phyloP scores from a whole-genome alignment of 2,113 vertebrate genomes.

The Cochlearius cochlearius region DNA sequence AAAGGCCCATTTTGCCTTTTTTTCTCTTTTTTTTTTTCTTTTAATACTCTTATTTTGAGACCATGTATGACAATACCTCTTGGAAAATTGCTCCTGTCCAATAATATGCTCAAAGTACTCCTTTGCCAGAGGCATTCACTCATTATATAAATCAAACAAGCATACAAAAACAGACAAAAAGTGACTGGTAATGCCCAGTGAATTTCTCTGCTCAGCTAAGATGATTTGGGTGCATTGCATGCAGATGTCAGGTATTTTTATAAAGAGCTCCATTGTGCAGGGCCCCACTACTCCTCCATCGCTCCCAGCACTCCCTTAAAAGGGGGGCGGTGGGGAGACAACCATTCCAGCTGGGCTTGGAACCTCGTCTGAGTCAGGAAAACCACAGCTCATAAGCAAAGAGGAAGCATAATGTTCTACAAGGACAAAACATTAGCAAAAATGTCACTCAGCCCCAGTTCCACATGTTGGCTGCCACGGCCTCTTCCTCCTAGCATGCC shows the following conservation, averaged over 20 bases:
- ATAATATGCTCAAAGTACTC: conserved; percentile 66
- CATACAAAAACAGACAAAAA: conserved; percentile 70
- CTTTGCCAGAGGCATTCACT: conserved; percentile 77
- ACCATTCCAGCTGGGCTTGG: conserved; percentile 97
- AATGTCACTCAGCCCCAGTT: conserved; percentile 97
- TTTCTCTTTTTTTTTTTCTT: neutral
- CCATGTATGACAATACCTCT: conserved; percentile 69
- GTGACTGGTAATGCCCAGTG: conserved; percentile 77
- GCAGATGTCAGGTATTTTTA: conserved; percentile 90
- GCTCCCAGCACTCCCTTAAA: conserved; percentile 75
- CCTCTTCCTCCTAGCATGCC: conserved; percentile 87
- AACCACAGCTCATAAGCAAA: conserved; percentile 98
- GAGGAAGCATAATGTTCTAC: conserved; percentile 99
- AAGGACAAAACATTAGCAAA: conserved; percentile 99
- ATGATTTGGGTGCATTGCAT: conserved; percentile 79
- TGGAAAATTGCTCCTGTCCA: conserved; percentile 69
- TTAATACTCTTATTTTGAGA: conserved; percentile 38
- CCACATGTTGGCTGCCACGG: conserved; percentile 93
- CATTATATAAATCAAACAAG: conserved; percentile 84
- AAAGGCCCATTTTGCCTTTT: neutral
- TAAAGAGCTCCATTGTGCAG: conserved; percentile 87
- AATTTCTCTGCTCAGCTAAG: conserved; percentile 78
- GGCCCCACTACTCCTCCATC: conserved; percentile 68
- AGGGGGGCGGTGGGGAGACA: conserved; percentile 75
- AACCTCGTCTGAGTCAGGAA: conserved; percentile 96